Percentiles rank a stretch among this genome's conserved stretches.
Conservation (phyloP, 2,888 invertebrate genomes). For the Carcina quercana region DNA sequence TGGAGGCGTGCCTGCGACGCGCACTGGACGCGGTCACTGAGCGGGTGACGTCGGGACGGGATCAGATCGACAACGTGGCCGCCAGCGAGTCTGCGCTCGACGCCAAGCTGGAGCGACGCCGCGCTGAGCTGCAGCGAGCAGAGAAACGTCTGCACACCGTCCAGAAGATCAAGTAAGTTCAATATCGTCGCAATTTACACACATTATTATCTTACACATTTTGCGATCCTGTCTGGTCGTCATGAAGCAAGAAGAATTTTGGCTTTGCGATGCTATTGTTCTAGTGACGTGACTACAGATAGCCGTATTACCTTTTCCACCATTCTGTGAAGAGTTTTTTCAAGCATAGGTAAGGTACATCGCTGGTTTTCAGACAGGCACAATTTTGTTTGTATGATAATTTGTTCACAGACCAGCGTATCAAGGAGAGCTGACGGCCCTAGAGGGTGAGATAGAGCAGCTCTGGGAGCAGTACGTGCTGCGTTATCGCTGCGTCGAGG, state of each 20-base stretch:
- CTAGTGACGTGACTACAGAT: no score
- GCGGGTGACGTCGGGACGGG: conserved; percentile 82
- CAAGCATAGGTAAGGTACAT: no score
- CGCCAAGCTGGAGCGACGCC: conserved; percentile 92
- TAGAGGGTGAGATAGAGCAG: conserved; percentile 88
- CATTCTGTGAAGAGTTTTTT: no score
- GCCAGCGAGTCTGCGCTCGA: conserved; percentile 92
- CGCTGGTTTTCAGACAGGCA: no score
- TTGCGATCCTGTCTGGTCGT: no score
- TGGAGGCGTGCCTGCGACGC: conserved; percentile 85
- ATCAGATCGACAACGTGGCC: conserved; percentile 88
- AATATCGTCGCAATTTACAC: no score
- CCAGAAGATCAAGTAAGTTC: conserved; percentile 88
- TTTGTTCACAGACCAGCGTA: conserved; percentile 92
- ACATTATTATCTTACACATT: no score
- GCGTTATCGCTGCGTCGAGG: conserved; percentile 90
- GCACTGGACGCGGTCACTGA: conserved; percentile 81
- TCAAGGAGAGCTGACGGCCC: conserved; percentile 93
- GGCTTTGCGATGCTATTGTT: no score
- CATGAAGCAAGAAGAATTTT: no score
- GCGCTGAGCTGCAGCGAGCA: conserved; percentile 91
- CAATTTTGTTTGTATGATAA: no score
- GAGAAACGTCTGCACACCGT: conserved; percentile 94
- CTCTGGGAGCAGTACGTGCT: conserved; percentile 92
- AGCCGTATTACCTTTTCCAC: no score